Conservation (phyloP, 2,113 vertebrate species). For the Pelmatolapia mariae region DNA sequence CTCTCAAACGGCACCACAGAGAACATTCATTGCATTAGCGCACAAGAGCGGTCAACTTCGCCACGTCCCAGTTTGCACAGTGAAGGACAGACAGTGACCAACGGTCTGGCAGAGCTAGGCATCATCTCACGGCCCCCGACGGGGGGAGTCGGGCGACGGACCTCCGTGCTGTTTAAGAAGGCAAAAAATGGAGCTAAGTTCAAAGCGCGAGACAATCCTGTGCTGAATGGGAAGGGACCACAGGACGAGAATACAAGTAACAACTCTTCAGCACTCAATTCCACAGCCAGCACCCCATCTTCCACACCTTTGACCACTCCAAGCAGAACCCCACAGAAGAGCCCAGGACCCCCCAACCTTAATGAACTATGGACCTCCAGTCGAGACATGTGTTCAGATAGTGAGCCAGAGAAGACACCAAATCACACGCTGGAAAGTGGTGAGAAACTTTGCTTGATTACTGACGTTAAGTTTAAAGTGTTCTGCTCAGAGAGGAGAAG, state of each 20-base stretch:
- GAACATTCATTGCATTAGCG: slow-evolving; percentile 52
- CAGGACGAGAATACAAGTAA: slow-evolving; percentile 35
- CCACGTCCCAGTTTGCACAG: slow-evolving; percentile 53
- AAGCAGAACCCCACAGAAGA: slow-evolving; percentile 52
- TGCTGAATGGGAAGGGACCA: slow-evolving; percentile 77
- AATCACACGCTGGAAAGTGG: slow-evolving; percentile 74
- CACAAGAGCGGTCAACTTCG: slow-evolving; percentile 39
- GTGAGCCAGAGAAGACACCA: slow-evolving; percentile 72
- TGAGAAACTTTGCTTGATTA: slow-evolving; percentile 40
- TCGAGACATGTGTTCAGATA: slow-evolving; percentile 67
- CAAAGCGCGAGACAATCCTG: slow-evolving; percentile 73
- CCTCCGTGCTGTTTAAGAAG: slow-evolving; percentile 90
- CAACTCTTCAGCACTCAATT: slow-evolving; percentile 31
- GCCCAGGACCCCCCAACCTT: slow-evolving; percentile 44
- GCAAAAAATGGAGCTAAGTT: slow-evolving; percentile 88
- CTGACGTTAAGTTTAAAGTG: neutral
- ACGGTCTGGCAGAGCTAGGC: slow-evolving; percentile 63
- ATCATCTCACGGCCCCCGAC: slow-evolving; percentile 40
- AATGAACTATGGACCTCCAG: slow-evolving; percentile 28
- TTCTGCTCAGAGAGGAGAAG: neutral
- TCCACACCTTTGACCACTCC: slow-evolving; percentile 45
- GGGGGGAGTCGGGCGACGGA: slow-evolving; percentile 82
- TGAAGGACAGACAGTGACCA: slow-evolving; percentile 52
- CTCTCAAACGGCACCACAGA: slow-evolving; percentile 63
- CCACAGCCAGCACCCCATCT: slow-evolving; percentile 33